Conservation (phyloP, 23 tunicate genomes). For the Trididemnum miniatum region DNA sequence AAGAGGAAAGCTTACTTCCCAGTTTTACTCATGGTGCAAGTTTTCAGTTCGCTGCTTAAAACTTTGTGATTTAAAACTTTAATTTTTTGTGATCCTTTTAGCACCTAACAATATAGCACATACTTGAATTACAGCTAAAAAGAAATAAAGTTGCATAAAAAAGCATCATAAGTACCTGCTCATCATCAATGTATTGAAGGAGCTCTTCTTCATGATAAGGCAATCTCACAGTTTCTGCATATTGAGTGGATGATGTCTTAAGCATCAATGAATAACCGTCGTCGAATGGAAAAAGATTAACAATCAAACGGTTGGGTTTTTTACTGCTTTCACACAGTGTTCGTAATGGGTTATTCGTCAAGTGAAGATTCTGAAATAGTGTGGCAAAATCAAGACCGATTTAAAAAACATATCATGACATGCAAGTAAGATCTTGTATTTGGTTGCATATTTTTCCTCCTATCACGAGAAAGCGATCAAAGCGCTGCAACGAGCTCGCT, state of each 20-base stretch:
- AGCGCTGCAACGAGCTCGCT: no score
- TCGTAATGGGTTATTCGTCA: slow-evolving; percentile 22
- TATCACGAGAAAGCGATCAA: no score
- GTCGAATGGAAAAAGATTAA: slow-evolving; percentile 80
- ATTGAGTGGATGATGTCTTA: slow-evolving; percentile 32
- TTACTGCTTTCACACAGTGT: slow-evolving; percentile 25
- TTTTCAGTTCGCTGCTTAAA: no score
- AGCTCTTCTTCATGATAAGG: slow-evolving; percentile 81
- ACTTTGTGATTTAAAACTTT: no score
- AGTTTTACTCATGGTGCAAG: no score
- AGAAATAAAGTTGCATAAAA: no score
- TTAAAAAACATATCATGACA: not conserved
- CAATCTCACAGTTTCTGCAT: slow-evolving; percentile 49
- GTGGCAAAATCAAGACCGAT: no score
- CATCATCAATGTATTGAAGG: slow-evolving; percentile 78
- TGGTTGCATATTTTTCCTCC: no score
- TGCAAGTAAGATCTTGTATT: not conserved
- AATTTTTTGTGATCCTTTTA: no score
- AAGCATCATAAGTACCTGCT: slow-evolving; percentile 44
- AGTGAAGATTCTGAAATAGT: slow-evolving; percentile 21
- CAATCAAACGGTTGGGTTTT: slow-evolving; percentile 49
- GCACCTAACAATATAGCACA: no score
- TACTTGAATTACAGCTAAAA: no score
- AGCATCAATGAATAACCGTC: slow-evolving; percentile 78
- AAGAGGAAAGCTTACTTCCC: no score